Evolutionary conservation across 2,113 vertebrate species (phyloP).

Genomic region (Syngnathus typhle): DNA sequence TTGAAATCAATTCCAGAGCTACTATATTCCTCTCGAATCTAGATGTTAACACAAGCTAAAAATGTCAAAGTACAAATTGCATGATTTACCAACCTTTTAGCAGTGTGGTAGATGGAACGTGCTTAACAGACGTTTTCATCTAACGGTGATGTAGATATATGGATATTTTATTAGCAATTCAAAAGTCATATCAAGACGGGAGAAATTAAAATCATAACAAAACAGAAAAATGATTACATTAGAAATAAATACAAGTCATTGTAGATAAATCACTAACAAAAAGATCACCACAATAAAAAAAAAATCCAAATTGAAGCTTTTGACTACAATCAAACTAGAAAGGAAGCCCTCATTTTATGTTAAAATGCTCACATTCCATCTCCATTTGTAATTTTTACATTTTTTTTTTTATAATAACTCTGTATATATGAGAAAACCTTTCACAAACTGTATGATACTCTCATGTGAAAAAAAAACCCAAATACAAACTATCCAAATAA

Average conservation of each 20-base stretch:
- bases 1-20: slow-evolving; percentile 57
- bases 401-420: slow-evolving; percentile 46
- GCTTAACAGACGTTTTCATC: not conserved
- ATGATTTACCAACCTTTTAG: slow-evolving; percentile 36
- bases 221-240: slow-evolving; percentile 27
- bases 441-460: slow-evolving; percentile 40
- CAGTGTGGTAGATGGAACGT: slow-evolving; percentile 1
- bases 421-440: slow-evolving; percentile 47
- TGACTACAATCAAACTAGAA: slow-evolving; percentile 70
- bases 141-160: slow-evolving; percentile 29
- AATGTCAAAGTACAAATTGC: slow-evolving; percentile 41
- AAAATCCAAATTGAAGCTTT: slow-evolving; percentile 37
- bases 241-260: slow-evolving; percentile 84
- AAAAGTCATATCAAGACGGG: slow-evolving; percentile 38
- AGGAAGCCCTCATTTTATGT: slow-evolving; percentile 69
- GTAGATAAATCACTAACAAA: slow-evolving; percentile 71
- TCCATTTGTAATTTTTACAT: slow-evolving; percentile 63
- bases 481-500: slow-evolving; percentile 32
- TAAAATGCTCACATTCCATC: slow-evolving; percentile 68
- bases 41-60: slow-evolving; percentile 30
- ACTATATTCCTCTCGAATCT: slow-evolving; percentile 29
- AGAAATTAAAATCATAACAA: slow-evolving; percentile 60
- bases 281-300: slow-evolving; percentile 53
- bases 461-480: slow-evolving; percentile 25
- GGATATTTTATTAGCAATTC: slow-evolving; percentile 43